These are phyloP conservation scores for Chauna torquata DNA, from an alignment of 2,113 vertebrate species.

Conservation along the genomic window DNA sequence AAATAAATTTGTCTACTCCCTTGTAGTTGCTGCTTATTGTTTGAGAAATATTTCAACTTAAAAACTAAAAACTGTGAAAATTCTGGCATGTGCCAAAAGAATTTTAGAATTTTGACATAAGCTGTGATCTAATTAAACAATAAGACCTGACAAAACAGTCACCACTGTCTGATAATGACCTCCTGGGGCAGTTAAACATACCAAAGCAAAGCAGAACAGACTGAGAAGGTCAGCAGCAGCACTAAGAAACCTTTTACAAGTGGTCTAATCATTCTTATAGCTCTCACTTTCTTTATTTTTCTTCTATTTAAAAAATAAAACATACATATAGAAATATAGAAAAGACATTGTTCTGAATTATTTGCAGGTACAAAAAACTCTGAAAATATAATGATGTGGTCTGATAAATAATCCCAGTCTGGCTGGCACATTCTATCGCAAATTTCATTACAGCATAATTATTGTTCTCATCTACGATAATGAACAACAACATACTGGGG, in stretches of 20 bases:
- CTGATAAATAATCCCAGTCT: background rate
- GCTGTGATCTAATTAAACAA: constrained; percentile 84
- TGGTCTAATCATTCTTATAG: background rate
- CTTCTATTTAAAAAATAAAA: background rate
- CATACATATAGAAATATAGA: background rate
- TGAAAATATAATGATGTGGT: background rate
- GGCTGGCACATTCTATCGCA: background rate
- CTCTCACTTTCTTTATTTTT: constrained; percentile 15
- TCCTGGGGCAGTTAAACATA: constrained; percentile 76
- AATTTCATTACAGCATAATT: constrained; percentile 8
- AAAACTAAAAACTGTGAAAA: constrained; percentile 78
- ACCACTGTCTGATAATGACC: constrained; percentile 77
- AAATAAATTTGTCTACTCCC: constrained; percentile 71
- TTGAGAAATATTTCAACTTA: constrained; percentile 74
- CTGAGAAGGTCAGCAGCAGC: constrained; percentile 74
- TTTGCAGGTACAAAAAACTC: background rate
- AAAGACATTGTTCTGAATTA: background rate
- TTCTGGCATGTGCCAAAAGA: constrained; percentile 80
- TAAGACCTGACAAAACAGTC: constrained; percentile 81
- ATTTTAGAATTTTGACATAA: constrained; percentile 77
- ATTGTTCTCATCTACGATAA: background rate
- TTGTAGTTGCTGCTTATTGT: constrained; percentile 68
- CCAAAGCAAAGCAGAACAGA: constrained; percentile 72
- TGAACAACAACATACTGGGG: background rate
- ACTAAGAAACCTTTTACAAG: constrained; percentile 44